Evolutionary conservation across 30 jellyfish, hydroid and myxozoan species (phyloP).

Genomic region (Phacellophora camtschatica): DNA sequence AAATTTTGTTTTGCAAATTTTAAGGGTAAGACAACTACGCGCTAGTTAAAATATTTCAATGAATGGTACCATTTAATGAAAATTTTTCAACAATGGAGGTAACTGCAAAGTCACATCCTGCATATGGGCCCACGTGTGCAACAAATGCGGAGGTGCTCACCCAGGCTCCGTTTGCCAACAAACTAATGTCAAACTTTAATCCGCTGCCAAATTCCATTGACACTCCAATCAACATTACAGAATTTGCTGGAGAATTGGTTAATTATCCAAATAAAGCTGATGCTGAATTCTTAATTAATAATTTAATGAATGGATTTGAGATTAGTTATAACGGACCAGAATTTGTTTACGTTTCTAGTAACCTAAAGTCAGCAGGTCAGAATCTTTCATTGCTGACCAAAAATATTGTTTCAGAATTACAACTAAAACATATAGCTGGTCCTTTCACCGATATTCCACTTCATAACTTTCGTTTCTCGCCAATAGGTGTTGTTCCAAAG

Average conservation of each 20-base stretch:
- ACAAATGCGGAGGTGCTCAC: neutral
- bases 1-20: too few species aligned
- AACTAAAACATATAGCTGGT: slow-evolving; percentile 17
- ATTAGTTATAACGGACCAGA: slow-evolving; percentile 17
- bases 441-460: slow-evolving; percentile 5
- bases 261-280: neutral
- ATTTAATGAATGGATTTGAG: neutral
- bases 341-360: neutral
- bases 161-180: neutral
- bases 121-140: neutral
- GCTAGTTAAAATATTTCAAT: too few species aligned
- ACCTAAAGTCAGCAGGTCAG: neutral
- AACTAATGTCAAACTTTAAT: neutral
- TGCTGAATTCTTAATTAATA: neutral
- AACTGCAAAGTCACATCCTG: neutral
- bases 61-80: too few species aligned
- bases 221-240: neutral
- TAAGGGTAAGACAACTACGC: too few species aligned
- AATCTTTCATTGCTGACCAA: neutral
- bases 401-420: neutral
- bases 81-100: neutral
- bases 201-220: neutral
- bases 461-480: slow-evolving; percentile 2
- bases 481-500: slow-evolving; percentile 16
- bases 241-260: neutral